These are phyloP conservation scores for Tringa solitaria DNA, from an alignment of 2,113 vertebrate genomes.

Conservation along the genomic window DNA sequence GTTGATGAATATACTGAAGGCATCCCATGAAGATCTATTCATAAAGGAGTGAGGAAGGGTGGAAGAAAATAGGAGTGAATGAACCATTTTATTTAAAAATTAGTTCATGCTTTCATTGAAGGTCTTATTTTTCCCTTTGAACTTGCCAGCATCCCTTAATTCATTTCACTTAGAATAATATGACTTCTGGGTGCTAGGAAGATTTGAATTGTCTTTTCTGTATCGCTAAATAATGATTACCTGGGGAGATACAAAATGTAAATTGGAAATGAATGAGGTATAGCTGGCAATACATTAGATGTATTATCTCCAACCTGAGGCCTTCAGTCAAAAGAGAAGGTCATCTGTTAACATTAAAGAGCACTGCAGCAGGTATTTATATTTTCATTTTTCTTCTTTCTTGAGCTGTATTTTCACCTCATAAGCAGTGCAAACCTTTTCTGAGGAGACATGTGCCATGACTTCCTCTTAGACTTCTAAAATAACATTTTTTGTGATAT, in stretches of 20 bases:
- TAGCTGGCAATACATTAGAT: neutral
- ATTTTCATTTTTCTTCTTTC: neutral
- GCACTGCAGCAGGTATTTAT: neutral
- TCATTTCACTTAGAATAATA: neutral
- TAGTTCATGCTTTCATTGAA: neutral
- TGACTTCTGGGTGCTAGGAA: neutral
- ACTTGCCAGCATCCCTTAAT: neutral
- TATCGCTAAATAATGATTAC: neutral
- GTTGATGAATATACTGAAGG: neutral
- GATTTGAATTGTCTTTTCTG: conserved; percentile 5
- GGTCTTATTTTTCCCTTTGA: neutral
- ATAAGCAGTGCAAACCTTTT: neutral
- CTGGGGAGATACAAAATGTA: neutral
- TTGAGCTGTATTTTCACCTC: neutral
- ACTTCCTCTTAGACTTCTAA: neutral
- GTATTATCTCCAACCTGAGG: neutral
- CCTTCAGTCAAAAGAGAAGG: neutral
- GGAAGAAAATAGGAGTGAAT: neutral
- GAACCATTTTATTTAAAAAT: neutral
- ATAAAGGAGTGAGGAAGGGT: neutral
- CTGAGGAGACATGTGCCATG: neutral
- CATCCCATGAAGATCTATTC: neutral
- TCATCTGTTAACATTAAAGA: neutral
- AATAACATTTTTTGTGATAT: neutral
- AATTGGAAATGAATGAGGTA: neutral